Evolutionary conservation across 1,140 invertebrate genomes (phyloP), one percentile per base, ranked within the genome.

Genomic region (Centruroides sculpturatus): DNA sequence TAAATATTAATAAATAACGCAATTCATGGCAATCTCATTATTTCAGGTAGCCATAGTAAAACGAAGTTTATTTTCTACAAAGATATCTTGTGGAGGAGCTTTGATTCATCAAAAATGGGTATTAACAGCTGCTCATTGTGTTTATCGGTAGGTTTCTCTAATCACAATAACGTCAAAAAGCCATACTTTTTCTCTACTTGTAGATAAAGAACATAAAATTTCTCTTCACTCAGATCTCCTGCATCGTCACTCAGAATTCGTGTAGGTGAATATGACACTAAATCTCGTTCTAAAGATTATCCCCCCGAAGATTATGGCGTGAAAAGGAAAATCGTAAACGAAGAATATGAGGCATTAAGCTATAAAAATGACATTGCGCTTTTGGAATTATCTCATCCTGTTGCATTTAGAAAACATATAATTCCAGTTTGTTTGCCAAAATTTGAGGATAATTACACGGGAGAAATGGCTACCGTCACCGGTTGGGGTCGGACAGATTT

Each of bases 161-260:
- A 23, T 23, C 23, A 23, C 23, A 2, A 23, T 23, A 23, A 23
- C 23, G 23, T 23, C 23, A 23, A 23, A 23, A 23, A 23, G 23
- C 2, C 2, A 23, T 23, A 23, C 23, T 23, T 23, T 23, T 23
- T 66, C 64, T 10, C 62, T 61, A 35, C 56, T 94, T 57, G 85
- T 88, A 69, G 87, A 93, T 1, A 79, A 90, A n/a, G 75, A 93
- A 0, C 90, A 90, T 1, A 90, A 94, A 72, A 92, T 89, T 86
- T 89, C 94, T 71, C 88, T 41, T 41, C 3, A 41, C 34, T 51
- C 49, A 70, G 69, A 61, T 68, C 67, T n/a, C 69, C 69, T 5
- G 68, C 69, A 41, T 66, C 64, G 9, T 62, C 62, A 35, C 56
- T 94, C 56, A 85, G 89, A 69, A 87, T 93, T 1, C 79, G 90